Base-by-base conservation (phyloP, 2,888 invertebrate genomes). In the Pristionchus entomophagus region DNA sequence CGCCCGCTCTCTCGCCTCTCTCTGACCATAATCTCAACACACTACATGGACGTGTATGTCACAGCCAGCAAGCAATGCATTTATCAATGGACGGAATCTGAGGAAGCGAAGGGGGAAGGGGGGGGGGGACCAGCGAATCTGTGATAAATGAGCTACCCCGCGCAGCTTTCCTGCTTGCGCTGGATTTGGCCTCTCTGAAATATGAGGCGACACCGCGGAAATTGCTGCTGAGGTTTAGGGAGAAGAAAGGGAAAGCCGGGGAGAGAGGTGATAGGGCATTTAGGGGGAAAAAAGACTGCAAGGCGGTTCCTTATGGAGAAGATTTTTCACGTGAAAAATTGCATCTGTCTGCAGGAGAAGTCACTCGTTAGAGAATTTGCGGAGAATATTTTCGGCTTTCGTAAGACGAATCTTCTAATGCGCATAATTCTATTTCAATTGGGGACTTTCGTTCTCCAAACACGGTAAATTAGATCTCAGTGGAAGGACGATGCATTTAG, bases 1-100 rank as follows among this genome's bases (percentile, higher is more conserved):
- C 78, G 6, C 78, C 29, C 51, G 14, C 51, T 80, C 78, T 80
- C 78, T 80, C 78, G 51, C 78, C 51, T 26, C 32, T 80, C 78
- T 80, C 78, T 77, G 35, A 29, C 51, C 41, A 49, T 51, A 51
- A 51, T 80, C 51, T 80, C 78, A 51, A 51, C n/a, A n/a, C n/a
- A n/a, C 78, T 51, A 38, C 49, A 45, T 26, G 29, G 38, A 49
- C 51, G 32, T 49, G 32, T 80, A 51, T 80, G 51, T 51, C 78
- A 80, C 78, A 49, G 45, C 41, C 10, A 22, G 32, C 17, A 51
- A 51, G 78, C 32, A 51, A 45, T 51, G 78, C 49, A 80, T 51
- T 51, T 49, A 51, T 51, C 51, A 80, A 80, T 29, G 51, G 32
- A 22, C 35, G 51, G 35, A 51, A 80, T 49, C 49, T 49, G 51